Base-by-base conservation (phyloP, 2,888 invertebrate genomes). In the Pseudococcus longispinus region DNA sequence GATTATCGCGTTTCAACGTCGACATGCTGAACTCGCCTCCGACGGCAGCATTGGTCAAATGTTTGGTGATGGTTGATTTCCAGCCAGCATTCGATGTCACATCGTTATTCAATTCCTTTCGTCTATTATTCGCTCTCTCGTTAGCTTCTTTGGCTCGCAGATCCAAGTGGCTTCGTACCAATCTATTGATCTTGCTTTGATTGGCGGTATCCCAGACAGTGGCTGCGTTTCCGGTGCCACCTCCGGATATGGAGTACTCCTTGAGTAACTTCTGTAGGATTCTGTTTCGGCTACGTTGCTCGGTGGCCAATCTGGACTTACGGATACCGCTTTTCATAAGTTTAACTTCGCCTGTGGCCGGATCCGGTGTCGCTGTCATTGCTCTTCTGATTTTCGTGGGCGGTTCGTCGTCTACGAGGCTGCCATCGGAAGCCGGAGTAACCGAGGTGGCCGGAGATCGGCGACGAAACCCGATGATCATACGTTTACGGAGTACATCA, bases 221-320 rank as follows among this genome's bases (percentile, higher is more conserved):
- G 23, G 11, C 9, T 2, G 60, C 15, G 23, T 23, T 23, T 60
- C 60, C 9, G 60, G 23, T 11, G 23, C 8, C 60, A 4, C n/a
- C n/a, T n/a, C 55, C 55, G 55, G 55, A 20, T 9, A 77, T 55
- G 32, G 11, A 55, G 80, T 86, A 77, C 80, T 86, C 77, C 3
- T 51, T 77, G 44, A 86, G 51, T 15, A 86, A 37, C 51, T n/a
- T 44, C n/a, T 77, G 86, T 55, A 86, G n/a, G 1, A 86, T 26
- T 15, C 86, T 23, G 18, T 13, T 74, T 18, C 86, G 86, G 15
- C n/a, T 44, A 1, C 77, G 86, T 23, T 51, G 74, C 6, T 86
- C 77, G 0, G 86, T 23, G n/a, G 42, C 51, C 77, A 46, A 9
- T 77, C 46, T 42, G 3, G 23, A 15, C 18, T 26, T 46, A 37